Base-by-base conservation (phyloP, 2,797 vertebrate species). In the Lagodon rhomboides region DNA sequence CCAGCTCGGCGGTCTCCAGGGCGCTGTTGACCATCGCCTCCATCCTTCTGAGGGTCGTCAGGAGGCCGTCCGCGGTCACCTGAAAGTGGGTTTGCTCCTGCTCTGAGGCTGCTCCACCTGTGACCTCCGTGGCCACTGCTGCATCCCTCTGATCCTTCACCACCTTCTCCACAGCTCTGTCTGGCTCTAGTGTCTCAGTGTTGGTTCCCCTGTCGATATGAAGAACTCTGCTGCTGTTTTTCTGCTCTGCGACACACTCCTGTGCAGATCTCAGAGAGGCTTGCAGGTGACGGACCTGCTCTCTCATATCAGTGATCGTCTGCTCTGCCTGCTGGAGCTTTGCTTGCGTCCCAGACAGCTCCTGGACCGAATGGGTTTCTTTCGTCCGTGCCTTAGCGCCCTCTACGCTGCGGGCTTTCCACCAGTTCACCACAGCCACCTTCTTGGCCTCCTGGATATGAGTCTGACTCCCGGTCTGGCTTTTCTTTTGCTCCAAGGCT, bases 381-480 rank as follows among this genome's bases (percentile, higher is more conserved):
- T 85, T 84, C 5, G 23, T 59, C 25, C 4, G 70, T 50, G 55
- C 64, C 73, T 84, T 92, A 18, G 76, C 63, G 46, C 86, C 87
- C 30, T 92, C 92, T 25, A 75, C 53, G 16, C 79, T 88, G 23
- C 91, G 73, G 27, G 89, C 70, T 84, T 87, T 95, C 93, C 94
- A 94, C 91, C 89, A 90, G 80, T 93, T 93, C 60, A 92, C 91
- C 80, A 93, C 85, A 5, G 92, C 90, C 63, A 82, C 86, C 77
- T 86, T 90, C 55, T 69, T 88, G 66, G 83, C 87, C 58, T 91
- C 87, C 50, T 85, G 71, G 23, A 23, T 64, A 46, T 68, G 67
- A 75, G 66, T 74, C 80, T 87, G 73, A 71, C 79, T 80, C 73
- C 84, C 85, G 27, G 56, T 75, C 82, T 79, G 82, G 41, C 85